These are phyloP conservation scores for Tarsius wallacei DNA, from an alignment of 2,797 vertebrate species.

Conservation along the genomic window DNA sequence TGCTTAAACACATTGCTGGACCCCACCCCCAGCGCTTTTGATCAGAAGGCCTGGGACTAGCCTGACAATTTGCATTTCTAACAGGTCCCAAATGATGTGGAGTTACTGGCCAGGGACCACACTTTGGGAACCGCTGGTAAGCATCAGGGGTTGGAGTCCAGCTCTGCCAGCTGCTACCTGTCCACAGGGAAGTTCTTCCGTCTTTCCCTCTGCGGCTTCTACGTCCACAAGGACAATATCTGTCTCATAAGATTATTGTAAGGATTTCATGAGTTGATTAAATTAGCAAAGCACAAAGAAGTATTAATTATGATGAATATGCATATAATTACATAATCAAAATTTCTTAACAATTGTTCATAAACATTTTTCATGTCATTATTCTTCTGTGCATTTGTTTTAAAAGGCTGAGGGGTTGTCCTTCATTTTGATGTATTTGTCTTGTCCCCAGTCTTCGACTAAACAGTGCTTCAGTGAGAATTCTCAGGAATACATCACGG, in stretches of 20 bases:
- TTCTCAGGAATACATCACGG: background rate
- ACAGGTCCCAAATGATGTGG: background rate
- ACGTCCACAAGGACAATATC: background rate
- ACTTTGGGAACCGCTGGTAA: background rate
- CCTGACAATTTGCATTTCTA: background rate
- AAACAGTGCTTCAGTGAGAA: background rate
- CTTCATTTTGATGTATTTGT: background rate
- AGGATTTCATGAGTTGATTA: background rate
- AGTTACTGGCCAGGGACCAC: background rate
- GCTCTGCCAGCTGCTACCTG: background rate
- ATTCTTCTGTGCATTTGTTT: background rate
- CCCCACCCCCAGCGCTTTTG: background rate
- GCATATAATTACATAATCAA: slow-evolving; percentile 38
- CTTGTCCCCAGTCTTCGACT: background rate
- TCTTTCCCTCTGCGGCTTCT: rapidly evolving
- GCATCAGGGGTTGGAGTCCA: background rate
- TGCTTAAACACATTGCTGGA: background rate
- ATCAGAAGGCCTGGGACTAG: background rate
- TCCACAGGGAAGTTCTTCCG: background rate
- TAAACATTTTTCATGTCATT: slow-evolving; percentile 50
- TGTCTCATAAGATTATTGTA: background rate
- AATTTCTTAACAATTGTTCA: slow-evolving; percentile 50
- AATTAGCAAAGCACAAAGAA: slow-evolving; percentile 11
- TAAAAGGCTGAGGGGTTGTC: background rate
- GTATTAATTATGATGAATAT: slow-evolving; percentile 39